phyloP scores from a whole-genome alignment of 2,113 vertebrate genomes.

The Grammomys dolichurus region DNA sequence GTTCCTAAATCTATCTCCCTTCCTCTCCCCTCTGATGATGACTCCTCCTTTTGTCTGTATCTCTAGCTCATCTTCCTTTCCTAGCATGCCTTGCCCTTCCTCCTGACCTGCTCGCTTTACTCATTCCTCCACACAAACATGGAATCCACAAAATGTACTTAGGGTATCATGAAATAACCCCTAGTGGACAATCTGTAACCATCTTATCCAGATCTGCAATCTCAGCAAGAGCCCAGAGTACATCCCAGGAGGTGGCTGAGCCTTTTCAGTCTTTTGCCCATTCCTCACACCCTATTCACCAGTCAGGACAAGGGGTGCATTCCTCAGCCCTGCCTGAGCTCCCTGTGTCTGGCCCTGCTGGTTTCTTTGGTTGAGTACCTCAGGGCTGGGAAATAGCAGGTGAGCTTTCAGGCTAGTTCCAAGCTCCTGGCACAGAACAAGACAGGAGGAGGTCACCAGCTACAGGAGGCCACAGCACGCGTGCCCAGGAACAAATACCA shows the following conservation, averaged over 20 bases:
- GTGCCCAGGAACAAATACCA: background rate
- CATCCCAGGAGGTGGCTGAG: background rate
- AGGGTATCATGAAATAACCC: background rate
- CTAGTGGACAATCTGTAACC: background rate
- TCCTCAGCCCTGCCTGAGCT: background rate
- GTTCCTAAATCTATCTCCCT: background rate
- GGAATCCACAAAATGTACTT: background rate
- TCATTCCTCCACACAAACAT: background rate
- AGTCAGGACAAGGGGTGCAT: background rate
- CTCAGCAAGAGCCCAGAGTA: background rate
- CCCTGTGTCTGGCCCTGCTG: background rate
- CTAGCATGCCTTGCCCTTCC: background rate
- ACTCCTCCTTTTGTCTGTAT: background rate
- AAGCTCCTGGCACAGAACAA: background rate
- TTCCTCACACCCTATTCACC: background rate
- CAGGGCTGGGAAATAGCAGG: fast-evolving
- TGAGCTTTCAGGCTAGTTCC: background rate
- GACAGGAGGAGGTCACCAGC: background rate
- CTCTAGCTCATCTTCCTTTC: background rate
- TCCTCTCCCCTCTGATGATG: background rate
- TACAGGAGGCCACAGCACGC: background rate
- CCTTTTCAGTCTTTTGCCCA: background rate
- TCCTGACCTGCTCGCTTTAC: background rate
- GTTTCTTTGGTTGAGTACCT: background rate
- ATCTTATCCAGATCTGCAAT: background rate